These are phyloP conservation scores for Chaetodon trifascialis DNA, from an alignment of 2,113 vertebrate genomes.

Conservation along the genomic window DNA sequence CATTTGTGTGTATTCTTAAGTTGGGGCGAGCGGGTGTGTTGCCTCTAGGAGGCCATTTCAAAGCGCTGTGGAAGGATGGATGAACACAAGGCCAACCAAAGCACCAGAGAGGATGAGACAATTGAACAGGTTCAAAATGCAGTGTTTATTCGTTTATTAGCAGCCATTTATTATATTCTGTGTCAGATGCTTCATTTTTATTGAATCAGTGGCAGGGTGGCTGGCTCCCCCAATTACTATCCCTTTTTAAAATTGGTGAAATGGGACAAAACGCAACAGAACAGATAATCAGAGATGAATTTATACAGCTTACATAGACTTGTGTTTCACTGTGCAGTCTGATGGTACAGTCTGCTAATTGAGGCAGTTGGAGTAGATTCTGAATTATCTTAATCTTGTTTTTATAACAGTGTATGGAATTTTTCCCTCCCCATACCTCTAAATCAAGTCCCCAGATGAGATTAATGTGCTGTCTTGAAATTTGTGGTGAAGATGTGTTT, in stretches of 20 bases:
- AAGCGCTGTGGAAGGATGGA: conserved; percentile 61
- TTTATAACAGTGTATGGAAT: background rate
- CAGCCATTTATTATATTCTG: conserved; percentile 23
- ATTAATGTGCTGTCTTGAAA: background rate
- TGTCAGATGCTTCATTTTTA: conserved; percentile 21
- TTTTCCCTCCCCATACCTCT: background rate
- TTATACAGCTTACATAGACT: background rate
- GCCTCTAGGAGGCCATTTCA: conserved; percentile 72
- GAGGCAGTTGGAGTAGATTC: background rate
- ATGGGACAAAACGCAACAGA: background rate
- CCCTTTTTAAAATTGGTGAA: conserved; percentile 8
- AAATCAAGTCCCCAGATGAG: background rate
- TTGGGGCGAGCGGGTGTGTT: conserved; percentile 50
- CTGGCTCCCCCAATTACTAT: background rate
- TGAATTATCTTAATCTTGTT: conserved; percentile 4
- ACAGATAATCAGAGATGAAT: background rate
- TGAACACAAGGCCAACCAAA: conserved; percentile 54
- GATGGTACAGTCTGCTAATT: background rate
- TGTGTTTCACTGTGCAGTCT: background rate
- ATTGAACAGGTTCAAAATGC: conserved; percentile 43
- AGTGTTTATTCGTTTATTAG: conserved; percentile 50
- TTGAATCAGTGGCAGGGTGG: conserved; percentile 4
- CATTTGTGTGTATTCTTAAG: conserved; percentile 56
- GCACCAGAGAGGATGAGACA: conserved; percentile 47
- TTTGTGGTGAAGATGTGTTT: background rate